Percentiles rank a stretch among this genome's conserved stretches.
These are phyloP conservation scores for Furnarius figulus DNA, from an alignment of 2,113 vertebrate genomes.

Conservation along the genomic window DNA sequence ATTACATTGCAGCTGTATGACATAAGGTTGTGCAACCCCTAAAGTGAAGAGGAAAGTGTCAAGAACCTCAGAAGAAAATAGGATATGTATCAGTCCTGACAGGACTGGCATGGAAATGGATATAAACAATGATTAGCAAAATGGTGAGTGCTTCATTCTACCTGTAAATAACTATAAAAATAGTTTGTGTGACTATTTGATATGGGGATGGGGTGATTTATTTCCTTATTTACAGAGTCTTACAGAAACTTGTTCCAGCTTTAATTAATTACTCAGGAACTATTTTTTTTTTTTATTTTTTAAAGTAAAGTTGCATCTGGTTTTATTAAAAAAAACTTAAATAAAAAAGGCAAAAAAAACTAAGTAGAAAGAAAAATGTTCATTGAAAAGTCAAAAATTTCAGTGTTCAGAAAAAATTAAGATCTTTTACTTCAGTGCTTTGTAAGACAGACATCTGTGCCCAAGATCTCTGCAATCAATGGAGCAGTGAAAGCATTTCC, in stretches of 20 bases:
- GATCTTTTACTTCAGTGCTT: neutral
- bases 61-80: neutral
- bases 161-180: neutral
- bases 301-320: neutral
- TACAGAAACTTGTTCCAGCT: neutral
- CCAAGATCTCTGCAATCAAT: neutral
- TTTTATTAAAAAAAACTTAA: neutral
- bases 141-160: neutral
- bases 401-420: neutral
- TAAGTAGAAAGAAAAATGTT: neutral
- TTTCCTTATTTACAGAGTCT: neutral
- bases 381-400: neutral
- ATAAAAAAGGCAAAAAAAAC: neutral
- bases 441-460: neutral
- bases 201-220: accelerated
- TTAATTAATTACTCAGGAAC: neutral
- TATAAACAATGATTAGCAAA: neutral
- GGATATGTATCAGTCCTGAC: neutral
- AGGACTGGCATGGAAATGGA: neutral
- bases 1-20: neutral
- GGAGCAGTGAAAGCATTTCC: neutral
- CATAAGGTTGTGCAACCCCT: neutral
- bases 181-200: neutral
- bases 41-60: neutral
- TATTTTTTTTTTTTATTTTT: no score